A percentile compares a stretch with the other conserved stretches of the same genome.
Conservation (phyloP, 2,888 invertebrate genomes). For the Laothoe populi region DNA sequence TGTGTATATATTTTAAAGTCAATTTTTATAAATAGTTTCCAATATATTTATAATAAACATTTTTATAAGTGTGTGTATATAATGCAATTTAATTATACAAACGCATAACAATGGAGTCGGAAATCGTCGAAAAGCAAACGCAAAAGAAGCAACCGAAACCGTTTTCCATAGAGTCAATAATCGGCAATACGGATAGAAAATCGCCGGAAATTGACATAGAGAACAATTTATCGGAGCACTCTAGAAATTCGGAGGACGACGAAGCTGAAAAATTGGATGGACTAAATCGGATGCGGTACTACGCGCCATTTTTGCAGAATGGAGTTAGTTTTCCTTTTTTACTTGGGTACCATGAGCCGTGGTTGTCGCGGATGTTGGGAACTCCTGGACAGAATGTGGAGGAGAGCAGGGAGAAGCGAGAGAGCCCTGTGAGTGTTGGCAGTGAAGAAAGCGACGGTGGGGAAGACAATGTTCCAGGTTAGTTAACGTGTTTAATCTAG, state of each 20-base stretch:
- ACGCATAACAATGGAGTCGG: conserved; percentile 58
- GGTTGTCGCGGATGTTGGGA: conserved; percentile 70
- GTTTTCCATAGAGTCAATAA: conserved; percentile 87
- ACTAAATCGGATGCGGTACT: conserved; percentile 76
- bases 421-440: conserved; percentile 78
- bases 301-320: conserved; percentile 76
- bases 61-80: conserved; percentile 35
- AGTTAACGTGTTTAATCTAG: conserved; percentile 20
- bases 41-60: no score
- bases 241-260: conserved; percentile 75
- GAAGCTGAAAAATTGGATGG: conserved; percentile 65
- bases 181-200: conserved; percentile 72
- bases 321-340: conserved; percentile 76
- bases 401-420: conserved; percentile 67
- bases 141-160: conserved; percentile 83
- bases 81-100: conserved; percentile 24
- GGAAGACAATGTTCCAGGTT: conserved; percentile 75
- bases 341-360: conserved; percentile 77
- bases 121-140: conserved; percentile 63
- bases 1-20: conserved; percentile 9
- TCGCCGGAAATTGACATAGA: conserved; percentile 80
- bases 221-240: conserved; percentile 69
- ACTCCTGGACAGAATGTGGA: conserved; percentile 50
- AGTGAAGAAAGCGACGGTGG: conserved; percentile 78
- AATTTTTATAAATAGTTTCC: conserved; percentile 29